A percentile compares a stretch with the other conserved stretches of the same genome.
Evolutionary conservation across 2,113 vertebrate genomes (phyloP).

Genomic region (Limnothrissa miodon): DNA sequence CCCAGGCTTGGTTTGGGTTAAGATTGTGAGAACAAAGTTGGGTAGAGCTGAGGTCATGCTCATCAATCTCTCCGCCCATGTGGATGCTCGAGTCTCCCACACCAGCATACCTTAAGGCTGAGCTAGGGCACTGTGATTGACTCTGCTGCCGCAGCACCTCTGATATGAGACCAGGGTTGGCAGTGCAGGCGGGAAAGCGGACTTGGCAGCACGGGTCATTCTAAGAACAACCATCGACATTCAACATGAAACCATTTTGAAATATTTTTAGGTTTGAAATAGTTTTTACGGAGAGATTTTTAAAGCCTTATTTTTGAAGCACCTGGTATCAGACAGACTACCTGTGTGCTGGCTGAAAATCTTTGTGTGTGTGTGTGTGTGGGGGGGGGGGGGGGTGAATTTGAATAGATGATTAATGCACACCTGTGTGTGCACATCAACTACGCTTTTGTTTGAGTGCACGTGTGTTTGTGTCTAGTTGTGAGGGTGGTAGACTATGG

Average conservation of each 20-base stretch:
- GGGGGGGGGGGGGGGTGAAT: background rate
- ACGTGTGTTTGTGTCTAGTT: background rate
- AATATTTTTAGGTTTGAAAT: no score
- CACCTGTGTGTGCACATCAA: background rate
- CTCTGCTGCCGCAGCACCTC: background rate
- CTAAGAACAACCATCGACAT: background rate
- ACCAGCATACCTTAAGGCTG: background rate
- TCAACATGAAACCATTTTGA: no score
- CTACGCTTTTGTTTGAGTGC: background rate
- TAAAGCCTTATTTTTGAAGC: slow-evolving; percentile 6
- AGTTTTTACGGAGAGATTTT: no score
- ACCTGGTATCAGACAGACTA: background rate
- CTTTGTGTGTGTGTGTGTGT: background rate
- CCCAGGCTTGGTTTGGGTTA: background rate
- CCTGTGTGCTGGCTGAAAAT: background rate
- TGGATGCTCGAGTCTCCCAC: background rate
- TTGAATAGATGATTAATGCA: background rate
- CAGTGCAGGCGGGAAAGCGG: background rate
- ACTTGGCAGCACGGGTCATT: background rate
- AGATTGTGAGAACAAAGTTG: background rate
- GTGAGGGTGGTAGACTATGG: background rate
- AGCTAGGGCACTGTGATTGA: background rate
- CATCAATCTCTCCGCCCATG: slow-evolving; percentile 1
- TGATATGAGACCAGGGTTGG: background rate
- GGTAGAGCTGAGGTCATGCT: background rate